phyloP scores from a whole-genome alignment of 2,113 vertebrate genomes.

The Aptenodytes patagonicus region DNA sequence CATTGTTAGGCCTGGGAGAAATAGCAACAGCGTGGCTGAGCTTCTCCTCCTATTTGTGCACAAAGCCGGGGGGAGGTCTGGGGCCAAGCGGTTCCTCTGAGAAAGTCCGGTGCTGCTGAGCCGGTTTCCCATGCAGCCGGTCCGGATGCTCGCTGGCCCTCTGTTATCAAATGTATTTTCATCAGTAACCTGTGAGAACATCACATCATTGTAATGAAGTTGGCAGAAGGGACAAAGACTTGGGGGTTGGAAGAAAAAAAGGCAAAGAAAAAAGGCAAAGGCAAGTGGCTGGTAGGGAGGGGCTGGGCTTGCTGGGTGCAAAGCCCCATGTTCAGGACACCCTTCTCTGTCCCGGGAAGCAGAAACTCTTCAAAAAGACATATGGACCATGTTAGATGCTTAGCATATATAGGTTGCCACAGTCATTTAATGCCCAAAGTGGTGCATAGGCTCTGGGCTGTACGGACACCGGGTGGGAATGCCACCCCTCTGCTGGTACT shows the following conservation, averaged over 20 bases:
- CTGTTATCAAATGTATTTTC: not conserved
- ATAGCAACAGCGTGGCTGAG: not conserved
- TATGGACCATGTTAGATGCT: not conserved
- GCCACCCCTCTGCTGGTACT: not conserved
- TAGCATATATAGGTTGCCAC: not conserved
- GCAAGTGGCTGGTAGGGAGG: not conserved
- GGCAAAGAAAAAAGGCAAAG: not conserved
- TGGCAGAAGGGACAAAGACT: not conserved
- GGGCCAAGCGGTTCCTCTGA: not conserved
- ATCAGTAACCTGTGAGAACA: not conserved
- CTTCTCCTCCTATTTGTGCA: not conserved
- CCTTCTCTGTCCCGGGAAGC: not conserved
- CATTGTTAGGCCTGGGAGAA: not conserved
- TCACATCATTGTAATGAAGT: not conserved
- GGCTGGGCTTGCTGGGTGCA: not conserved
- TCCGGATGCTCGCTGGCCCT: fast-evolving
- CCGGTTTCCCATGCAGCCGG: fast-evolving
- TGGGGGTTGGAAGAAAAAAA: not conserved
- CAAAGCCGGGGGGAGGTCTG: not conserved
- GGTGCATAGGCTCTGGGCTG: not conserved
- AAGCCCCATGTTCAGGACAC: not conserved
- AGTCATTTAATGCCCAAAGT: not conserved
- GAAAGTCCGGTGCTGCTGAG: not conserved
- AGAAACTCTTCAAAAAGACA: not conserved
- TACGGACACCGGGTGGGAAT: fast-evolving